Base-by-base conservation (phyloP, 2,888 invertebrate species). In the Elysia crispata region DNA sequence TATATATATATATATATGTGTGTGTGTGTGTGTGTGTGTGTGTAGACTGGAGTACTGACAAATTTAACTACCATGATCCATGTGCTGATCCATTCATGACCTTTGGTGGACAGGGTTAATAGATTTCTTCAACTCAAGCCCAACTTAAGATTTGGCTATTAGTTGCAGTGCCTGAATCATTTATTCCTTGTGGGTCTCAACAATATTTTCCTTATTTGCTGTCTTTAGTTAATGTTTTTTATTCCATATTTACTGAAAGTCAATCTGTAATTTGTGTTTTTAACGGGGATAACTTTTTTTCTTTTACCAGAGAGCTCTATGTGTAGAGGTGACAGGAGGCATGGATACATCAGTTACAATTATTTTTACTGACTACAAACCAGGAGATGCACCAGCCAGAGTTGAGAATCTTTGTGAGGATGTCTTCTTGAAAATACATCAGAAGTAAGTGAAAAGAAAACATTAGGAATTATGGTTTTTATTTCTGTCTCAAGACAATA, bases 341-440 rank as follows among this genome's bases (percentile, higher is more conserved):
- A 94, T 94, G 0, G 95, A 95, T 86, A 94, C 94, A 0, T 95
- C 96, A 0, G 95, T 95, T 90, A 94, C 94, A 15, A 88, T 93
- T 79, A 89, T 91, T 25, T 91, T 93, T 84, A 86, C 88, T 60
- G 88, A 91, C 28, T 93, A 92, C 84, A 86, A 88, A 50, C 84
- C 85, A 5, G 93, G 93, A 3, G 92, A 92, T 81, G 92, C 92
- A 1, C 92, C 93, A 3, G 92, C 92, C 20, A 86, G 91, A 72
- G 89, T 93, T 54, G 92, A 92, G 81, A 93, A 85, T 92, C 93
- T 95, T 50, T 96, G 96, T 89, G 95, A 95, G 75, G 96, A 96
- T 83, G 92, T 96, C 76, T 96, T 96, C 91, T 92, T 96, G 64
- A 96, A 96, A 91, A 94, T 96, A 60, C 95, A 96, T 85, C 96